A percentile compares a stretch with the other conserved stretches of the same genome.
phyloP scores from a whole-genome alignment of 1,140 invertebrate species.

The Pseudobourletiella spinata region DNA sequence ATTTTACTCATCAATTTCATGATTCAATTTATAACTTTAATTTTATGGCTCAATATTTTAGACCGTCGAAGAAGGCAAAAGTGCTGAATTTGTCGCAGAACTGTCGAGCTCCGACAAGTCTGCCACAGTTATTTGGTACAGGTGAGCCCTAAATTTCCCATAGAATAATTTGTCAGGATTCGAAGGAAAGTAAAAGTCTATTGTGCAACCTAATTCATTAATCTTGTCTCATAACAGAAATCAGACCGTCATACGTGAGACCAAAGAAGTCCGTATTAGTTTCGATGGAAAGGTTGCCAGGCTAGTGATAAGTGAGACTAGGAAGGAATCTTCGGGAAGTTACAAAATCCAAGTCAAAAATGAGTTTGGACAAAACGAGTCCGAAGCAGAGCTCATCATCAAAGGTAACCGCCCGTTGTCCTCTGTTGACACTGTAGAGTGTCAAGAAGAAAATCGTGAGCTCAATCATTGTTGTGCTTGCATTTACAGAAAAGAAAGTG shows the following conservation, averaged over 20 bases:
- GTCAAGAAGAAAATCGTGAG: not conserved
- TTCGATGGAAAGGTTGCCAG: conserved; percentile 67
- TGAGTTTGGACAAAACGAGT: conserved; percentile 72
- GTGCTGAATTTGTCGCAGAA: conserved; percentile 63
- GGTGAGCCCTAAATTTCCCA: no score
- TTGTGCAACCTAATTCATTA: no score
- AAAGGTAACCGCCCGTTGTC: no score
- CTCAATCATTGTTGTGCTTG: not conserved
- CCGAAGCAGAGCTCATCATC: conserved; percentile 62
- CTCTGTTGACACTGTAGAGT: not conserved
- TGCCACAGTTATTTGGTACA: conserved; percentile 76
- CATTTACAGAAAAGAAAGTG: conserved; percentile 37
- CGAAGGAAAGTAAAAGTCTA: no score
- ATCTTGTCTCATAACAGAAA: no score
- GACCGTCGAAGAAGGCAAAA: conserved; percentile 63
- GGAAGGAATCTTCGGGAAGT: conserved; percentile 58
- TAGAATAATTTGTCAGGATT: no score
- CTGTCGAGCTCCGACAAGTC: conserved; percentile 63
- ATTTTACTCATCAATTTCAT: not conserved
- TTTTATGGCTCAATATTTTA: no score
- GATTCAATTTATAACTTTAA: not conserved
- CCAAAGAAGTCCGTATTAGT: not conserved
- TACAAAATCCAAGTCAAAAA: conserved; percentile 73
- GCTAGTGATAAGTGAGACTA: conserved; percentile 59
- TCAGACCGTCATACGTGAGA: not conserved